Evolutionary conservation across 1,140 invertebrate genomes (phyloP).

Genomic region (Penaeus chinensis): DNA sequence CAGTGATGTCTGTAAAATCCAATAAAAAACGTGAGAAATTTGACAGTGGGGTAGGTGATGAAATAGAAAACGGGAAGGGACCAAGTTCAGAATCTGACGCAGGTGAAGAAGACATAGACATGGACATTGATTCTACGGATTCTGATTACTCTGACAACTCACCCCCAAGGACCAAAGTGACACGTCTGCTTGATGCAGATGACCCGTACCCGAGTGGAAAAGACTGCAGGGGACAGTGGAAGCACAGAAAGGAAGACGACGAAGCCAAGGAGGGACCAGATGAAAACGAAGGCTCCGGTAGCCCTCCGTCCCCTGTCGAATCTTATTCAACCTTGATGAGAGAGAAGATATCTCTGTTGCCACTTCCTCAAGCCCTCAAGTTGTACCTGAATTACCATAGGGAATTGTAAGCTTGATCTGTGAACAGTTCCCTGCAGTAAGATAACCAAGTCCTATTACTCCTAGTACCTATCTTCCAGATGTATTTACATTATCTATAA

Average conservation of each 20-base stretch:
- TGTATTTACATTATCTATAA: too few relatives aligned
- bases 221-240: constrained; percentile 29
- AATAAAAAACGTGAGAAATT: constrained; percentile 56
- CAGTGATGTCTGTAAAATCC: constrained; percentile 20
- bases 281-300: background rate
- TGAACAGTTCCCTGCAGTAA: too few relatives aligned
- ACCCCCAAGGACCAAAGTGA: constrained; percentile 37
- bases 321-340: constrained; percentile 45
- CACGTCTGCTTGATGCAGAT: constrained; percentile 37
- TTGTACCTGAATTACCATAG: constrained; percentile 54
- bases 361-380: constrained; percentile 50
- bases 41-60: constrained; percentile 54
- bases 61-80: constrained; percentile 55
- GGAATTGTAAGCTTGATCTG: constrained; percentile 36
- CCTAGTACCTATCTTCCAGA: too few relatives aligned
- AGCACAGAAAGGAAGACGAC: too few relatives aligned
- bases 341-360: constrained; percentile 46
- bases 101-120: constrained; percentile 48
- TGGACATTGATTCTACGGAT: constrained; percentile 53
- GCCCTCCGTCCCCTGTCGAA: constrained; percentile 27
- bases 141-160: constrained; percentile 50
- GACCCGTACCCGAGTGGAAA: constrained; percentile 39
- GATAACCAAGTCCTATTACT: too few relatives aligned
- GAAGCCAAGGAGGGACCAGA: too few relatives aligned
- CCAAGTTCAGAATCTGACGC: constrained; percentile 47